Evolutionary conservation across 2,888 invertebrate species (phyloP).

Genomic region (Ferrisia virgata): DNA sequence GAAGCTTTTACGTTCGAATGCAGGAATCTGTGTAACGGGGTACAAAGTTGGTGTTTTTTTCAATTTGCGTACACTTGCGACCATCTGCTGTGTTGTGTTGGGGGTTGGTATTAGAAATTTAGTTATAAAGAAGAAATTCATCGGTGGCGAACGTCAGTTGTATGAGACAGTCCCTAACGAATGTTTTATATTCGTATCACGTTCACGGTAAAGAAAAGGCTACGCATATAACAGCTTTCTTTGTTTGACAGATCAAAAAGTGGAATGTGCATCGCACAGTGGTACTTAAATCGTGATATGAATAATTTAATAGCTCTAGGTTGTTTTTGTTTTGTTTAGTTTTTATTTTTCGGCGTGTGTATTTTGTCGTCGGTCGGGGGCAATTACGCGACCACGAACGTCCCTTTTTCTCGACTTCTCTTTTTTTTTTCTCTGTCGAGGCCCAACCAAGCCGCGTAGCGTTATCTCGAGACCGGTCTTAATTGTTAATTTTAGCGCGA

Average conservation of each 20-base stretch:
- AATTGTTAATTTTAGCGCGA: not conserved
- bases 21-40: not conserved
- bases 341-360: not conserved
- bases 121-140: conserved; percentile 7
- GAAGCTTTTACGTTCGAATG: not conserved
- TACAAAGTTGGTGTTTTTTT: not conserved
- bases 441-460: not conserved
- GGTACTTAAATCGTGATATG: conserved; percentile 27
- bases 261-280: conserved; percentile 25
- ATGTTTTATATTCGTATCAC: conserved; percentile 29
- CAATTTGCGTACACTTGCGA: conserved; percentile 14
- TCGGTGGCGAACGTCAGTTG: conserved; percentile 25
- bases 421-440: no score
- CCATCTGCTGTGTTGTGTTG: not conserved
- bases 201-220: conserved; percentile 24
- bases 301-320: not conserved
- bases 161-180: conserved; percentile 26
- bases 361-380: not conserved
- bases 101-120: not conserved
- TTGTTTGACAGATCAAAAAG: conserved; percentile 32
- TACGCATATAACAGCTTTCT: conserved; percentile 31
- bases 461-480: not conserved
- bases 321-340: no score
- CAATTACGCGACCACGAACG: not conserved
- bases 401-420: not conserved